Conservation (phyloP, 2,797 vertebrate species). For the Craterocephalus amniculus region DNA sequence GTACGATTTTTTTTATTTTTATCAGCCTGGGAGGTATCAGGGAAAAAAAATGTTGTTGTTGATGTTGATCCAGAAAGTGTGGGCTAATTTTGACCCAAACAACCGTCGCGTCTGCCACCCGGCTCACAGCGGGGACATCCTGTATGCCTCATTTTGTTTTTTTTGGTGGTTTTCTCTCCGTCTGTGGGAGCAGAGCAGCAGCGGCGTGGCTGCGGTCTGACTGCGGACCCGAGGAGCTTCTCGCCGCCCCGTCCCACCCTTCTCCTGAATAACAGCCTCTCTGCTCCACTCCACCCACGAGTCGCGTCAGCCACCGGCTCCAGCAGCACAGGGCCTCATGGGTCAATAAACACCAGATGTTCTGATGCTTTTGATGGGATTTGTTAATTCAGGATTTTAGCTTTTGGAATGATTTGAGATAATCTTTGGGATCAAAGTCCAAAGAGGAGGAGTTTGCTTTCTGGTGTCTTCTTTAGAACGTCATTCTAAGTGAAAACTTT, state of each 20-base stretch:
- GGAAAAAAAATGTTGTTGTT: no score
- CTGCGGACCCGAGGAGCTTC: slow-evolving; percentile 59
- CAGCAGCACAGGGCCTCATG: slow-evolving; percentile 32
- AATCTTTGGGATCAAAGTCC: slow-evolving; percentile 28
- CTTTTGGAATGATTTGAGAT: slow-evolving; percentile 29
- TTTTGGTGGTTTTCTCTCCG: slow-evolving; percentile 21
- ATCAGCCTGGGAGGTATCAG: no score
- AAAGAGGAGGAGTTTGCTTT: neutral
- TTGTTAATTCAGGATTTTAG: slow-evolving; percentile 35
- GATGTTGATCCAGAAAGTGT: slow-evolving; percentile 18
- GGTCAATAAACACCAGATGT: slow-evolving; percentile 79
- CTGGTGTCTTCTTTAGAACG: neutral
- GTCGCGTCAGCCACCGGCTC: slow-evolving; percentile 55
- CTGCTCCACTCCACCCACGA: slow-evolving; percentile 62
- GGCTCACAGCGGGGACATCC: slow-evolving; percentile 40
- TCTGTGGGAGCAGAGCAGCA: slow-evolving; percentile 38
- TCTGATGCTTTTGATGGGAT: slow-evolving; percentile 54
- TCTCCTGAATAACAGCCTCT: slow-evolving; percentile 68
- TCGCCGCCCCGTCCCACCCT: slow-evolving; percentile 60
- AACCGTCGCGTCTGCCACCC: slow-evolving; percentile 6
- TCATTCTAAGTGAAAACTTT: slow-evolving; percentile 33
- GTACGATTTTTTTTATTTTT: neutral
- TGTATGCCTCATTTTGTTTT: slow-evolving; percentile 55
- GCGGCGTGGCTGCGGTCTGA: slow-evolving; percentile 53
- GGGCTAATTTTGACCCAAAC: slow-evolving; percentile 29